Evolutionary conservation across 2,113 vertebrate genomes (phyloP).

Genomic region (Pteronura brasiliensis): DNA sequence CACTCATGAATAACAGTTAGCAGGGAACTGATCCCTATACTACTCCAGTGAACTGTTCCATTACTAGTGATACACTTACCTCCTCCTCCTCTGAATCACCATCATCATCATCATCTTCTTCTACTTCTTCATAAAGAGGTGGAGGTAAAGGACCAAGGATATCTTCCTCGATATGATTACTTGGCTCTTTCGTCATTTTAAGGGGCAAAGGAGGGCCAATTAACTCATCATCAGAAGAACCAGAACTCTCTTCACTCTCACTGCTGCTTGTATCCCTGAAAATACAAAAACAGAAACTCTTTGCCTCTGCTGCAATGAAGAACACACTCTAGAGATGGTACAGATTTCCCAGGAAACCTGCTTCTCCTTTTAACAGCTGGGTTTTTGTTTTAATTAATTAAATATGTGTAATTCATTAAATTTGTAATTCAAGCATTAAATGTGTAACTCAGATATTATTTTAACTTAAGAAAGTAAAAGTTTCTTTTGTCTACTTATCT

Average conservation of each 20-base stretch:
- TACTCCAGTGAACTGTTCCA: neutral
- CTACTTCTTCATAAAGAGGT: conserved; percentile 82
- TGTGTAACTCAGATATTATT: neutral
- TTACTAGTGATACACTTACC: conserved; percentile 82
- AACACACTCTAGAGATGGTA: neutral
- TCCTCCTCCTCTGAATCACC: conserved; percentile 79
- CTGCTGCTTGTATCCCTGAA: conserved; percentile 67
- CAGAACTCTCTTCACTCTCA: conserved; percentile 80
- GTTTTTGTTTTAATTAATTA: neutral
- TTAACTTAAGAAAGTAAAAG: neutral
- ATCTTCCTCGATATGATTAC: conserved; percentile 76
- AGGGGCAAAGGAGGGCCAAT: conserved; percentile 86
- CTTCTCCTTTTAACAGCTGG: neutral
- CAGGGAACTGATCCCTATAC: neutral
- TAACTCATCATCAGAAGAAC: conserved; percentile 80
- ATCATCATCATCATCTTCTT: conserved; percentile 77
- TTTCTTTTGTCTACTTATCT: neutral
- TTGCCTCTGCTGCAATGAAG: neutral
- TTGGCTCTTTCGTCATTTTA: conserved; percentile 45
- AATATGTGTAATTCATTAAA: neutral
- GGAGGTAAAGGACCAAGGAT: conserved; percentile 86
- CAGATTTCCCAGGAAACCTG: neutral
- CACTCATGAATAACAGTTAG: neutral
- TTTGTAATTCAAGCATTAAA: neutral
- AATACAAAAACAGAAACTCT: conserved; percentile 60